Evolutionary conservation across 2,888 invertebrate species (phyloP).

Genomic region (Dicroscelio sp.): DNA sequence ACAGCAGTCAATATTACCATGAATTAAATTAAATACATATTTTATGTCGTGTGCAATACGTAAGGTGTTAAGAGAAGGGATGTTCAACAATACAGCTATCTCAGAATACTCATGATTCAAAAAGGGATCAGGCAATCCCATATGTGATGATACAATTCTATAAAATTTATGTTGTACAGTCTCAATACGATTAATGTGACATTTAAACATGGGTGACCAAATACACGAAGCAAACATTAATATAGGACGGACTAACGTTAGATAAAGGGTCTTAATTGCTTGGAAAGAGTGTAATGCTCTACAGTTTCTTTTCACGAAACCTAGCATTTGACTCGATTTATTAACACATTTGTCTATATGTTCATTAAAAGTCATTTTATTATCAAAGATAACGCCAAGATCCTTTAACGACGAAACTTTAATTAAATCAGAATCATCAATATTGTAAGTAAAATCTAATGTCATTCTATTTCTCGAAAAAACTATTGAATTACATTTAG

Average conservation of each 20-base stretch:
- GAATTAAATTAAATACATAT: too few relatives aligned
- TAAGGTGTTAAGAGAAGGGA: background rate
- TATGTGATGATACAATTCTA: background rate
- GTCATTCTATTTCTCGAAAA: background rate
- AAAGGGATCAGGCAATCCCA: constrained; percentile 8
- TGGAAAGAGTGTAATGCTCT: background rate
- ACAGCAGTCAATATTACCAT: too few relatives aligned
- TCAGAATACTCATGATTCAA: constrained; percentile 3
- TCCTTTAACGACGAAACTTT: background rate
- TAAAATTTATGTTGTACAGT: constrained; percentile 33
- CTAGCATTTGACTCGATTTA: background rate
- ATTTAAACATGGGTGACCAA: background rate
- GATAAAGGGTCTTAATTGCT: background rate
- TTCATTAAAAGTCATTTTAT: background rate
- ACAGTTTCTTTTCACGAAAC: background rate
- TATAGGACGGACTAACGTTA: background rate
- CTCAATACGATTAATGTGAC: background rate
- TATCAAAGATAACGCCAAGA: constrained; percentile 18
- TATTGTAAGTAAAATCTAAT: background rate
- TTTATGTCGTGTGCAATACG: too few relatives aligned
- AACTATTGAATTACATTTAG: background rate
- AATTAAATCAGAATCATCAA: background rate
- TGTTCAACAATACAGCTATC: background rate
- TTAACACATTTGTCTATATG: background rate
- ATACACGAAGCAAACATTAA: background rate